Base-by-base conservation (phyloP, 2,888 invertebrate genomes). In the Nesidiocoris tenuis region DNA sequence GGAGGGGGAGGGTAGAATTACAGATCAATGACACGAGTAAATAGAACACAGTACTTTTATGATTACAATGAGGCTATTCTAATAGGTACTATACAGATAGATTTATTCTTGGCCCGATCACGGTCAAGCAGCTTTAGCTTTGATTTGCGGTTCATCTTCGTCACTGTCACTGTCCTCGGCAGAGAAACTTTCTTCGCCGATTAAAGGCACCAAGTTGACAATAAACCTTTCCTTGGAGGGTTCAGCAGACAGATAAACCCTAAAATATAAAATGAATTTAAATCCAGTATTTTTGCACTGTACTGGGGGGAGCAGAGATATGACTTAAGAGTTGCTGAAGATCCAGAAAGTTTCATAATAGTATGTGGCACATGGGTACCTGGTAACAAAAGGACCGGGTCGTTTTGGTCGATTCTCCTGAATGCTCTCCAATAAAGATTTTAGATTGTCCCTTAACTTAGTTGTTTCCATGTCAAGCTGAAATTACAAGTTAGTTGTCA, bases 401-500 rank as follows among this genome's bases (percentile, higher is more conserved):
- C 90, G 86, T 81, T 88, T 91, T 0, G 93, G 93, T 77, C 89
- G 87, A 68, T 85, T 84, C 0, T 83, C 82, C 81, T 90, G 86
- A 23, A 94, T 82, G 82, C 92, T 90, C 79, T 87, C 85, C 3
- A 95, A 80, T 17, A 94, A 81, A 0, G 87, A 84, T 64, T 83
- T 85, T 78, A 94, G 87, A 82, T 95, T 95, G 77, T 89, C 90
- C 81, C 91, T 91, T 57, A 95, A 84, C 67, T 89, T 86, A 77
- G 88, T 85, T 0, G 84, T 81, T 7, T 90, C 89, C 94, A 94
- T 94, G 80, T 90, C 85, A 57, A 95, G 82, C 92, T 93, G 83
- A 72, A 64, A 61, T 54, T 39, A 71, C 2, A 76, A 55, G 21
- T 17, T 16, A 23, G 2, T 5, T 5, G 59, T 19, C 7, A 18